phyloP scores from a whole-genome alignment of 2,113 vertebrate genomes.

The Paralichthys olivaceus region DNA sequence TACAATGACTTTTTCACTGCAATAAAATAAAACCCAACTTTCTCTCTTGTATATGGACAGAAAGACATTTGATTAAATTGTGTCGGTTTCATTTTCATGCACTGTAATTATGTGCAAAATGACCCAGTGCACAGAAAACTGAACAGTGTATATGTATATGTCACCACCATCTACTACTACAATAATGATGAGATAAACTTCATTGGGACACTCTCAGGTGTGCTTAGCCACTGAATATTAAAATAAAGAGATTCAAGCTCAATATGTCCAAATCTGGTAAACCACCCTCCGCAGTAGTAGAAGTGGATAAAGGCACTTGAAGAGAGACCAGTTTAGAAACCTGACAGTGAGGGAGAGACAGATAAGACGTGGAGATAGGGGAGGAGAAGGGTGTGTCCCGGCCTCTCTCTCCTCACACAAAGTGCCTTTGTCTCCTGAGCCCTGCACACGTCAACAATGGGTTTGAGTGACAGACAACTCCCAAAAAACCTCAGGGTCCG shows the following conservation, averaged over 20 bases:
- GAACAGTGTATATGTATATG: too few relatives aligned
- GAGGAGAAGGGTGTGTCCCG: constrained; percentile 62
- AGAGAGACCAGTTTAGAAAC: constrained; percentile 28
- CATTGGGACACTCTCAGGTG: background rate
- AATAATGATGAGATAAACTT: too few relatives aligned
- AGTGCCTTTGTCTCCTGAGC: constrained; percentile 70
- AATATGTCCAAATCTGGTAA: background rate
- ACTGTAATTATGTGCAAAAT: too few relatives aligned
- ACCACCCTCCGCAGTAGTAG: background rate
- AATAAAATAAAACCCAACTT: too few relatives aligned
- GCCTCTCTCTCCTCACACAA: constrained; percentile 62
- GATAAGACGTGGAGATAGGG: constrained; percentile 50
- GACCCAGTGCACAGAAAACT: too few relatives aligned
- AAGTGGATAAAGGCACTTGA: background rate
- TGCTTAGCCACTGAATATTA: too few relatives aligned
- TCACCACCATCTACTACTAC: too few relatives aligned
- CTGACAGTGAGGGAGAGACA: constrained; percentile 22
- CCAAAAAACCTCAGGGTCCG: constrained; percentile 70
- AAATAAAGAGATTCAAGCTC: too few relatives aligned
- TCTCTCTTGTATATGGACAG: too few relatives aligned
- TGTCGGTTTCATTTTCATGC: too few relatives aligned
- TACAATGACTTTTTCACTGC: too few relatives aligned
- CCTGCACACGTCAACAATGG: constrained; percentile 77
- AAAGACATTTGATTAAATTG: too few relatives aligned
- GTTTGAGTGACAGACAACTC: constrained; percentile 76